A percentile compares a stretch with the other conserved stretches of the same genome.
phyloP scores from a whole-genome alignment of 92 coral and sea anemone species.

The Umimayanthus kanabou region DNA sequence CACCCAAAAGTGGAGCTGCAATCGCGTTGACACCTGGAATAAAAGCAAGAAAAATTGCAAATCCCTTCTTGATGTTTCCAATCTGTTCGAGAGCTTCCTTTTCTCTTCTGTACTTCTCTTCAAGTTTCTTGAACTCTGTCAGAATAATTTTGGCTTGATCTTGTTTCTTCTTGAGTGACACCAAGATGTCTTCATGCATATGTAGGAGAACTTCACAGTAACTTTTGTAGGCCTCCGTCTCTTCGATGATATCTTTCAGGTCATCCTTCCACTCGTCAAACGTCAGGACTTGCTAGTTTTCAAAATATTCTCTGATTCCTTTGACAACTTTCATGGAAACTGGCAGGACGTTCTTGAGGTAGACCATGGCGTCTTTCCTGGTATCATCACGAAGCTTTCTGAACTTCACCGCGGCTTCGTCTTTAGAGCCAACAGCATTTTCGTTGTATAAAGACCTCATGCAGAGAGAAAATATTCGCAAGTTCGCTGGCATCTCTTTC shows the following conservation, averaged over 20 bases:
- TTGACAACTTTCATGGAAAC: conserved; percentile 52
- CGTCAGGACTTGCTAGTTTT: conserved; percentile 54
- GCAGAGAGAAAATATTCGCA: too few relatives aligned
- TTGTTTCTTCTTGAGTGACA: too few relatives aligned
- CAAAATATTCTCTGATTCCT: conserved; percentile 15
- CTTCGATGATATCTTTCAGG: conserved; percentile 56
- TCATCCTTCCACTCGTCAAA: conserved; percentile 58
- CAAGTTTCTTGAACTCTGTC: too few relatives aligned
- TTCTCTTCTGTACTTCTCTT: too few relatives aligned
- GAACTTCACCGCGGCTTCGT: conserved; percentile 38
- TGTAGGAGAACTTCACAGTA: conserved; percentile 39
- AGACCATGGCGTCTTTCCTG: conserved; percentile 67
- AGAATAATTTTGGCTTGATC: too few relatives aligned
- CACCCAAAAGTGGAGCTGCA: too few relatives aligned
- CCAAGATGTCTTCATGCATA: conserved; percentile 41
- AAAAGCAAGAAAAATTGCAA: too few relatives aligned
- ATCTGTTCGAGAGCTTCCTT: too few relatives aligned
- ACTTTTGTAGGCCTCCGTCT: conserved; percentile 43
- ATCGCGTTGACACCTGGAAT: too few relatives aligned
- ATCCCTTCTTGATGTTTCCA: too few relatives aligned
- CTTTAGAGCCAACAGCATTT: not conserved
- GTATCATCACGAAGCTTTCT: conserved; percentile 72
- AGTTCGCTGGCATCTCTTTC: too few relatives aligned
- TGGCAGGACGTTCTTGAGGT: conserved; percentile 56
- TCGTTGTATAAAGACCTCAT: too few relatives aligned